A percentile compares a stretch with the other conserved stretches of the same genome.
Evolutionary conservation across 2,113 vertebrate genomes (phyloP).

Genomic region (Platanista minor): DNA sequence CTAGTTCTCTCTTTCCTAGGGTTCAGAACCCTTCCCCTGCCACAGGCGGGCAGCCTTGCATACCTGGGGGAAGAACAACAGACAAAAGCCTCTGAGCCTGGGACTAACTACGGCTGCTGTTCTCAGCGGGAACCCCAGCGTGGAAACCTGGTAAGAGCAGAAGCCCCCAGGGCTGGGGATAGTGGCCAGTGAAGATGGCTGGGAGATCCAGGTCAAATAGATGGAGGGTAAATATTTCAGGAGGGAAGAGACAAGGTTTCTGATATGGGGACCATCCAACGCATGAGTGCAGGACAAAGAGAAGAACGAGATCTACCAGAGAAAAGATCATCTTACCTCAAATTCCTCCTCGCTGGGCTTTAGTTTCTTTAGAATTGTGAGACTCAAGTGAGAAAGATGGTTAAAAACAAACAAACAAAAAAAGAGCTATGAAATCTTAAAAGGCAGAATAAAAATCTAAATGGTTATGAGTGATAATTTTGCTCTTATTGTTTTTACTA

Average conservation of each 20-base stretch:
- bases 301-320: not conserved
- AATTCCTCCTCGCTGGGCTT: not conserved
- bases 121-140: not conserved
- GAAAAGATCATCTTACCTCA: not conserved
- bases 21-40: not conserved
- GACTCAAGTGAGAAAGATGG: not conserved
- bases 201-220: not conserved
- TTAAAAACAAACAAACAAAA: not conserved
- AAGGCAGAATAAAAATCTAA: not conserved
- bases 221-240: not conserved
- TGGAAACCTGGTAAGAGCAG: conserved; percentile 13
- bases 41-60: fast-evolving
- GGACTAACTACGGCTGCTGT: not conserved
- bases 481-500: not conserved
- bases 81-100: not conserved
- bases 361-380: not conserved
- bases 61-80: not conserved
- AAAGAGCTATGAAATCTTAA: not conserved
- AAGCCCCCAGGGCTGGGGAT: not conserved
- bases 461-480: not conserved
- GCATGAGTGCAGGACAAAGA: not conserved
- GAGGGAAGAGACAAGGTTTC: not conserved
- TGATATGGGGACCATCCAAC: too few species aligned
- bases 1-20: not conserved
- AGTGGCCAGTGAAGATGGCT: too few species aligned